These are phyloP conservation scores for Nipponia nippon DNA, from an alignment of 2,113 vertebrate genomes.

Conservation along the genomic window DNA sequence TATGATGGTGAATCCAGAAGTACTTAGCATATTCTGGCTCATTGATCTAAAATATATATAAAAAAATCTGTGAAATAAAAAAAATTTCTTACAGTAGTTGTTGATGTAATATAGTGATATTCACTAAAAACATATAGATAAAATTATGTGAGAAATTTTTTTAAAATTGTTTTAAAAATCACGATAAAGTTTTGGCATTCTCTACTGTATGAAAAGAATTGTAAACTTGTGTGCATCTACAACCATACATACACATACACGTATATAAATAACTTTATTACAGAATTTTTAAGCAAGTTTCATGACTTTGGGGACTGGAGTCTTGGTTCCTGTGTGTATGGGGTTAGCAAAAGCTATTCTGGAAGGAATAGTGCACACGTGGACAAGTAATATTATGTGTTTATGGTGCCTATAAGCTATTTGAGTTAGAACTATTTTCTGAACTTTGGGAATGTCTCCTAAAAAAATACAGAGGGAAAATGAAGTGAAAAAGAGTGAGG, in stretches of 20 bases:
- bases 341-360: neutral
- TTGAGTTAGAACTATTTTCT: neutral
- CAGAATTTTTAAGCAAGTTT: neutral
- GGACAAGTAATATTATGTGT: neutral
- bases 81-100: neutral
- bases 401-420: neutral
- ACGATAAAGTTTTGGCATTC: neutral
- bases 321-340: neutral
- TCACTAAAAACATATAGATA: neutral
- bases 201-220: neutral
- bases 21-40: neutral
- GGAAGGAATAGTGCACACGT: neutral
- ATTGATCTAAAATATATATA: neutral
- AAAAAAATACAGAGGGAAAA: neutral
- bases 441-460: neutral
- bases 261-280: neutral
- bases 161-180: neutral
- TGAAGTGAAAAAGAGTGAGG: neutral
- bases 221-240: neutral
- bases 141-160: neutral
- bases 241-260: rapidly evolving
- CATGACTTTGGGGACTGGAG: neutral
- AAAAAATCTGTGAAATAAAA: neutral
- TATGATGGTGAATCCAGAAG: neutral
- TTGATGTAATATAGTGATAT: neutral